Base-by-base conservation (phyloP, 1,140 invertebrate genomes). In the Drosophila bifasciata region DNA sequence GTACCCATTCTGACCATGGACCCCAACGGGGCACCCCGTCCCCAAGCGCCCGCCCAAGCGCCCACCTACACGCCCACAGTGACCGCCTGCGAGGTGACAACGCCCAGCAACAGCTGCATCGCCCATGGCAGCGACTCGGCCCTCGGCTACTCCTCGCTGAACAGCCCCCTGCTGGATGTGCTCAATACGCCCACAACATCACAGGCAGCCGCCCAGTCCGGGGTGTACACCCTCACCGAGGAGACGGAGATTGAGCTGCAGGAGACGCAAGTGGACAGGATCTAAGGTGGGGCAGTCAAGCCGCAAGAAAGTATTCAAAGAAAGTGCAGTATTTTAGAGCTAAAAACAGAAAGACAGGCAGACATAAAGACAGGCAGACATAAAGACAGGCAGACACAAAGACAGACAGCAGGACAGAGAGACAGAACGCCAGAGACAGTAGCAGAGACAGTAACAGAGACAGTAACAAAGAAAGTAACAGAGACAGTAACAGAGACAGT, bases 221-320 rank as follows among this genome's bases (percentile, higher is more conserved):
- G 94, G 1, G 94, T 94, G 9, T 94, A 94, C 63, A 94, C 94
- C n/a, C 91, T 95, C 46, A 93, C 93, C 32, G 94, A 94, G 80
- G 94, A 94, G 66, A 94, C 94, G 53, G 94, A 95, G 85, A 91
- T 93, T 50, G 94, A 95, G 68, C 63, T 88, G 51, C 81, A 85
- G 70, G 83, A 85, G 46, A 72, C 81, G 51, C 94, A 94, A 69
- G 64, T 68, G 23, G 94, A 93, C 13, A 79, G 45, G 50, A 15
- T 32, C 68, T 76, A 48, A 83, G 19, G 19, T 1, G 19, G 19
- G 19, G 19, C 39, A 21, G n/a, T 13, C 9, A 39, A n/a, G n/a
- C n/a, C n/a, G n/a, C n/a, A 11, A 15, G 16, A 41, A 40, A 52
- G 40, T 55, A 56, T 41, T 36, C 13, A 11, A 36, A 4, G 11